Percentiles rank a stretch among this genome's conserved stretches.
Evolutionary conservation across 92 coral and sea anemone genomes (phyloP).

Genomic region (Ricordea florida): DNA sequence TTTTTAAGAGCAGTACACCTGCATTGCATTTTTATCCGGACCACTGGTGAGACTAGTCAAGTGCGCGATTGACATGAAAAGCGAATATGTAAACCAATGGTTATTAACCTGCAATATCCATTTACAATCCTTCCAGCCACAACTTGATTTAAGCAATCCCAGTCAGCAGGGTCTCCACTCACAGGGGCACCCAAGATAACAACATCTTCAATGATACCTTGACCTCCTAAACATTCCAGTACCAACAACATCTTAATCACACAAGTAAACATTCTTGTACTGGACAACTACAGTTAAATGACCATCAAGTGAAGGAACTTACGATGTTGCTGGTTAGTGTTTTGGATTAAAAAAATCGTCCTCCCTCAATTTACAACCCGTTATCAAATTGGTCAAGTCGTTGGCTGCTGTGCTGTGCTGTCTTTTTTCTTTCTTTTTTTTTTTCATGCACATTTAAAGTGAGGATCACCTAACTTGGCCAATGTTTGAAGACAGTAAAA

Average conservation of each 20-base stretch:
- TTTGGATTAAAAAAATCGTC: no score
- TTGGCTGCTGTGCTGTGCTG: no score
- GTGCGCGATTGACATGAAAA: no score
- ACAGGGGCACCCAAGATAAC: conserved; percentile 92
- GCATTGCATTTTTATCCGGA: no score
- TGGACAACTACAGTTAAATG: neutral
- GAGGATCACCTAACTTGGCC: conserved; percentile 42
- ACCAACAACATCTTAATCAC: neutral
- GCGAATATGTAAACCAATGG: neutral
- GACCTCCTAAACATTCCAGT: conserved; percentile 3
- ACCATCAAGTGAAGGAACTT: no score
- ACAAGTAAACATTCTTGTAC: neutral
- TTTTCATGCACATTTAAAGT: no score
- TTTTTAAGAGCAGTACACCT: no score
- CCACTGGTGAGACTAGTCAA: no score
- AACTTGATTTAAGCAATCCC: conserved; percentile 65
- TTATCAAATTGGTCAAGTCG: no score
- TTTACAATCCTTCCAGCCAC: conserved; percentile 82
- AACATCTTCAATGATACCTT: conserved; percentile 65
- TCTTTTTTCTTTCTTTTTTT: no score
- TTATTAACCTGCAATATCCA: conserved; percentile 71
- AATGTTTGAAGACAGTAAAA: conserved; percentile 78
- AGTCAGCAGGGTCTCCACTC: conserved; percentile 62
- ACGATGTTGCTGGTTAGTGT: no score
- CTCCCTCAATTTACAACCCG: no score